Evolutionary conservation across 1,140 invertebrate species (phyloP), one percentile per base, ranked within the genome.

Genomic region (Polyergus mexicanus): DNA sequence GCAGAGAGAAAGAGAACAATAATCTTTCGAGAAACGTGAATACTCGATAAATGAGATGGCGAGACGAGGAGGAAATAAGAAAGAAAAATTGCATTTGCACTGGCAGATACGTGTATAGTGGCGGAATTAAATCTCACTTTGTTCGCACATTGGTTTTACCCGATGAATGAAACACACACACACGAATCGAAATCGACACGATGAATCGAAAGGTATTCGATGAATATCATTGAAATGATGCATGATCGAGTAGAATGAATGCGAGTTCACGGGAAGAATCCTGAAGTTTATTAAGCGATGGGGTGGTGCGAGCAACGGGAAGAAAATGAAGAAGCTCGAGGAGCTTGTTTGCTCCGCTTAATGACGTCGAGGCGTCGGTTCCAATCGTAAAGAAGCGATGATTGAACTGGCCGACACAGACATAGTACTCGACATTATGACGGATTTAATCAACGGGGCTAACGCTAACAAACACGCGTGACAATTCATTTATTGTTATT

Each of bases 291-390:
- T 83, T 83, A 83, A 83, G 38, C 54, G 54, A 44, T 69, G n/a
- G 32, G 13, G 76, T 11, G 13, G 76, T 11, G 41, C 41, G 10
- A 19, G 16, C 4, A 16, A 4, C 51, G 44, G n/a, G 7, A 28
- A 58, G 78, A 74, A 83, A 83, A 83, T 74, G 78, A 83, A 83
- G 78, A 74, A 44, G 68, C 78, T 60, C 66, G 38, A 60, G 68
- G 19, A 44, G 68, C 19, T 83, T 83, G 78, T 83, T 83, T 83
- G 78, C 68, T 62, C 38, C 78, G 54, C 54, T 83, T 83, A 62
- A 83, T 74, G 78, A 83, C n/a, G 41, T 60, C 38, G 68, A 54
- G 19, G n/a, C 54, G 54, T 35, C 56, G 68, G 22, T 16, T 71
- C 38, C 66, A 58, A 71, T 81, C 47, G 25, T 6, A 19, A 35